phyloP scores from a whole-genome alignment of 2,797 vertebrate genomes.

The Karalla daura region DNA sequence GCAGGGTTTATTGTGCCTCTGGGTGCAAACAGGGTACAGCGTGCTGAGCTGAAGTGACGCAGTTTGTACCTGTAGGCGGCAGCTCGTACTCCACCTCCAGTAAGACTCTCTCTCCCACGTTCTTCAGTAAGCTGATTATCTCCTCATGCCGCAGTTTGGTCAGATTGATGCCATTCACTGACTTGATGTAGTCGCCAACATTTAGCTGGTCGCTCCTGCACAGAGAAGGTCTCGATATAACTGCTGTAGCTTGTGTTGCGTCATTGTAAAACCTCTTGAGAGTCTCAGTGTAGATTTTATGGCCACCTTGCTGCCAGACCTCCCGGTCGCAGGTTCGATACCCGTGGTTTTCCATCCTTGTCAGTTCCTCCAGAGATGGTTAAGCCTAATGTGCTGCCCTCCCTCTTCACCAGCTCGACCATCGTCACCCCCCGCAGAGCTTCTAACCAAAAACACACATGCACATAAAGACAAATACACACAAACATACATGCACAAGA shows the following conservation, averaged over 20 bases:
- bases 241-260: too few species aligned
- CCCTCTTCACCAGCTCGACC: slow-evolving; percentile 96
- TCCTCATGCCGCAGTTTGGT: slow-evolving; percentile 95
- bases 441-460: slow-evolving; percentile 84
- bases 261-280: background rate
- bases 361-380: slow-evolving; percentile 97
- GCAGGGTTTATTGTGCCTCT: too few species aligned
- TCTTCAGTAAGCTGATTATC: slow-evolving; percentile 96
- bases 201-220: slow-evolving; percentile 95
- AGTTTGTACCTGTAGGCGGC: slow-evolving; percentile 88
- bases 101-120: slow-evolving; percentile 95
- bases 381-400: slow-evolving; percentile 95
- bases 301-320: slow-evolving; percentile 95
- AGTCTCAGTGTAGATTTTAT: background rate
- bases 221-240: background rate
- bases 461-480: slow-evolving; percentile 56
- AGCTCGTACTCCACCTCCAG: slow-evolving; percentile 98
- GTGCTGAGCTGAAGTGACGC: too few species aligned
- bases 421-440: slow-evolving; percentile 94
- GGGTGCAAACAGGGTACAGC: too few species aligned
- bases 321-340: slow-evolving; percentile 94
- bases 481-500: slow-evolving; percentile 12
- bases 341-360: slow-evolving; percentile 96
- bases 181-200: slow-evolving; percentile 96
- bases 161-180: slow-evolving; percentile 96